Conservation (phyloP, 2,113 vertebrate species). For the Eublepharis macularius region DNA sequence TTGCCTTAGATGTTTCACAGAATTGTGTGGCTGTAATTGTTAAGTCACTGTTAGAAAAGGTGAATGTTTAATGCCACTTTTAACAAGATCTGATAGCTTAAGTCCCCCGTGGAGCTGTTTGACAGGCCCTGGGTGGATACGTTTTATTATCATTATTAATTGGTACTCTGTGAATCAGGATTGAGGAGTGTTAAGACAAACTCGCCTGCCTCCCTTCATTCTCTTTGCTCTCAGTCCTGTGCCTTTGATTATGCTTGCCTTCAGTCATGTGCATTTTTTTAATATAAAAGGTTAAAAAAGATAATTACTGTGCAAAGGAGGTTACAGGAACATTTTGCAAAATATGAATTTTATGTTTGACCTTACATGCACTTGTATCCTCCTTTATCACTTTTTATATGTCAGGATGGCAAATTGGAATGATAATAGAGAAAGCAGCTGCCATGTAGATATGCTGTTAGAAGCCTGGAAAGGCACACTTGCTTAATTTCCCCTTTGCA, state of each 20-base stretch:
- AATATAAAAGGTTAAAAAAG: background rate
- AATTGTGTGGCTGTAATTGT: background rate
- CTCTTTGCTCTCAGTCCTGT: background rate
- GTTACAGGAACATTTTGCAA: background rate
- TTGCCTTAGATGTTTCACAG: background rate
- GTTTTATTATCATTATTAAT: conserved; percentile 34
- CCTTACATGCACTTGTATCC: background rate
- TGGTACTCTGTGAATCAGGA: background rate
- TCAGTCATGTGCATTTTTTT: background rate
- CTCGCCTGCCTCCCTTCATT: conserved; percentile 15
- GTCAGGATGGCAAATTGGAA: conserved; percentile 10
- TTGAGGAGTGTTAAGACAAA: background rate
- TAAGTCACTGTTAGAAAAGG: conserved; percentile 15
- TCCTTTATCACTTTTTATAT: background rate
- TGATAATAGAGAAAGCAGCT: background rate
- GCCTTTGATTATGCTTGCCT: background rate
- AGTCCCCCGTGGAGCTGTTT: conserved; percentile 14
- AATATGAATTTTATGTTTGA: conserved; percentile 1
- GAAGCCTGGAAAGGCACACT: background rate
- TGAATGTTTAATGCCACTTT: conserved; percentile 17
- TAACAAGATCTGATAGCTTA: conserved; percentile 18
- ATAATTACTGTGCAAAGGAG: conserved; percentile 8
- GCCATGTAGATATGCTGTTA: background rate
- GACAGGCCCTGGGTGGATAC: conserved; percentile 8
- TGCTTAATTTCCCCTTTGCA: background rate